A percentile compares a stretch with the other conserved stretches of the same genome.
Evolutionary conservation across 1,140 invertebrate genomes (phyloP).

Genomic region (Aporrectodea caliginosa): DNA sequence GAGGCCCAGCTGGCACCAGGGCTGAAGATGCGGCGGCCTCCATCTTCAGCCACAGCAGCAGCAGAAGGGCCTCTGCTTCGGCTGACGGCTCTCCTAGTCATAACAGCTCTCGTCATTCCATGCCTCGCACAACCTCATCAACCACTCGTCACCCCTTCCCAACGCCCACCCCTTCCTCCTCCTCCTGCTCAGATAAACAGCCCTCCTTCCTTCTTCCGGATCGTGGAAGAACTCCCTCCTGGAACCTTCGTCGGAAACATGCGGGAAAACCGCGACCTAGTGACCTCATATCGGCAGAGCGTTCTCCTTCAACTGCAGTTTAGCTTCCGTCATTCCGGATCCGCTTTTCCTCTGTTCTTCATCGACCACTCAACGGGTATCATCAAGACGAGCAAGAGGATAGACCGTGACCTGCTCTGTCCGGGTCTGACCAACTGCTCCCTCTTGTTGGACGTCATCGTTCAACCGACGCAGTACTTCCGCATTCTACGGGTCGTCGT

Average conservation of each 20-base stretch:
- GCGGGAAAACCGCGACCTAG: background rate
- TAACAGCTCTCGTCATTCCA: background rate
- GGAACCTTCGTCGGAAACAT: constrained; percentile 30
- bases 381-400: constrained; percentile 2
- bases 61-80: background rate
- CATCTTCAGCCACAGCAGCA: too few relatives aligned
- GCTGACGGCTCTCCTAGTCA: background rate
- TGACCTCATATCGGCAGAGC: background rate
- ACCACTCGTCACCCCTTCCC: too few relatives aligned
- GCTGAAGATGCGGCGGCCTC: too few relatives aligned
- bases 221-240: constrained; percentile 25
- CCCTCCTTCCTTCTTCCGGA: background rate
- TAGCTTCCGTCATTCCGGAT: background rate
- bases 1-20: too few relatives aligned
- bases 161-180: background rate
- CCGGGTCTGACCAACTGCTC: background rate
- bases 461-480: constrained; percentile 24
- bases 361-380: constrained; percentile 11
- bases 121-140: background rate
- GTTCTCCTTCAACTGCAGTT: background rate
- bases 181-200: background rate
- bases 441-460: background rate
- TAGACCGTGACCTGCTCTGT: constrained; percentile 26
- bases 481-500: constrained; percentile 15
- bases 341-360: background rate